phyloP scores from a whole-genome alignment of 2,888 invertebrate genomes.

The Cantharis nigra region DNA sequence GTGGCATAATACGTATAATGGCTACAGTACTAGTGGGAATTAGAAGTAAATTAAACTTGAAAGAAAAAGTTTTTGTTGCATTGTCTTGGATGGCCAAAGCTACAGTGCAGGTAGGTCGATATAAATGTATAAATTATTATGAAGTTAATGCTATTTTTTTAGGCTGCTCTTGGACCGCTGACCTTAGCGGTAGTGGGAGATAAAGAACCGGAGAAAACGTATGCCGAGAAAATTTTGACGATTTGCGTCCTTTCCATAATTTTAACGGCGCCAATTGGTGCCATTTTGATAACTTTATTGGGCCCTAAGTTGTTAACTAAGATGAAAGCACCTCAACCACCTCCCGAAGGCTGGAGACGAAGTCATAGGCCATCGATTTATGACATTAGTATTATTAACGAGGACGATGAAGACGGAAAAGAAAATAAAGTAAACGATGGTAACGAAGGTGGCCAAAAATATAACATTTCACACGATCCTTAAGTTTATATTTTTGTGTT shows the following conservation, averaged over 20 bases:
- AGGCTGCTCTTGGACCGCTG: slow-evolving; percentile 83
- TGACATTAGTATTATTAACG: slow-evolving; percentile 85
- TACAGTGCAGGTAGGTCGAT: slow-evolving; percentile 80
- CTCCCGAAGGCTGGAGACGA: slow-evolving; percentile 79
- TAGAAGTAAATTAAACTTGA: slow-evolving; percentile 80
- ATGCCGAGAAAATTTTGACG: slow-evolving; percentile 75
- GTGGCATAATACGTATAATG: slow-evolving; percentile 68
- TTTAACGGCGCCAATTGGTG: slow-evolving; percentile 82
- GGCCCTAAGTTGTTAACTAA: slow-evolving; percentile 79
- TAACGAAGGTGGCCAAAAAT: not conserved
- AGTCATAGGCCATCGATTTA: slow-evolving; percentile 82
- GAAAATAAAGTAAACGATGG: not conserved
- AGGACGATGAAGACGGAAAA: slow-evolving; percentile 65
- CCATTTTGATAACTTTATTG: slow-evolving; percentile 78
- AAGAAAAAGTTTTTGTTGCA: slow-evolving; percentile 90
- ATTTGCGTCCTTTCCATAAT: slow-evolving; percentile 82
- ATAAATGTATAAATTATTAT: not conserved
- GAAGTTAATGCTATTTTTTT: slow-evolving; percentile 28
- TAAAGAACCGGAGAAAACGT: slow-evolving; percentile 57
- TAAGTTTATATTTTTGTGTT: not conserved
- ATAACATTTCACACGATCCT: not conserved
- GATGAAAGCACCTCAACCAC: slow-evolving; percentile 70
- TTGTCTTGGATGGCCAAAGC: slow-evolving; percentile 96
- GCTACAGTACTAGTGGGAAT: slow-evolving; percentile 72
- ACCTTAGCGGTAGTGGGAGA: slow-evolving; percentile 68